Evolutionary conservation across 2,888 invertebrate species (phyloP), one percentile per base, ranked within the genome.

Genomic region (Cataglyphis albicans): DNA sequence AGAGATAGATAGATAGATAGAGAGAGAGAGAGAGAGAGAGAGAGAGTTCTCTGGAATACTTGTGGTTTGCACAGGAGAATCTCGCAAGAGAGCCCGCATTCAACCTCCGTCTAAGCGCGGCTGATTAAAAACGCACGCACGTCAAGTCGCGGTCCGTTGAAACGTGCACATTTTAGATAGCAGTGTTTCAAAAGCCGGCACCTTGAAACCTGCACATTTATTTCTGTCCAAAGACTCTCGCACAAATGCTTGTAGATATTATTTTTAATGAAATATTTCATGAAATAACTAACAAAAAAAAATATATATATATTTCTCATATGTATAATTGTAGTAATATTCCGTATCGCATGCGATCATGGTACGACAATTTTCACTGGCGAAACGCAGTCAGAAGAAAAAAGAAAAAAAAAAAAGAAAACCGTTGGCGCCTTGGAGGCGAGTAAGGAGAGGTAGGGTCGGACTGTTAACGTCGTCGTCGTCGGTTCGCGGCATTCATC

Each of bases 391-490:
- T 64, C 78, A 67, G n/a, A 48, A 48, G 5, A 15, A 44, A 44
- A 44, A 44, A 80, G 80, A 63, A 15, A 44, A 44, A 44, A 44
- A 81, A 81, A 64, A 84, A 75, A 87, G 90, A 92, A 92, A 93
- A 90, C 92, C 93, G 93, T 93, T 93, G 91, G 84, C 76, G 75
- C 82, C 61, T 88, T 83, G 82, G 64, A 75, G 63, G 73, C 81
- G 63, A 74, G 59, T 65, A 48, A 65, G 73, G 72, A 82, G 74
- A 86, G 86, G 83, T 80, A 89, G 89, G 91, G 90, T 90, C 91
- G 89, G n/a, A n/a, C 86, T 81, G 78, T 72, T 80, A 80, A 80
- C 72, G 78, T 78, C 83, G 81, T 86, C 83, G 81, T 78, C 83
- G 81, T 86, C 83, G 81, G 83, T 86, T 87, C 86, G 64, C 82